Percentiles rank a stretch among this genome's conserved stretches.
Evolutionary conservation across 1,140 invertebrate genomes (phyloP).

Genomic region (Drosophila rhopaloa): DNA sequence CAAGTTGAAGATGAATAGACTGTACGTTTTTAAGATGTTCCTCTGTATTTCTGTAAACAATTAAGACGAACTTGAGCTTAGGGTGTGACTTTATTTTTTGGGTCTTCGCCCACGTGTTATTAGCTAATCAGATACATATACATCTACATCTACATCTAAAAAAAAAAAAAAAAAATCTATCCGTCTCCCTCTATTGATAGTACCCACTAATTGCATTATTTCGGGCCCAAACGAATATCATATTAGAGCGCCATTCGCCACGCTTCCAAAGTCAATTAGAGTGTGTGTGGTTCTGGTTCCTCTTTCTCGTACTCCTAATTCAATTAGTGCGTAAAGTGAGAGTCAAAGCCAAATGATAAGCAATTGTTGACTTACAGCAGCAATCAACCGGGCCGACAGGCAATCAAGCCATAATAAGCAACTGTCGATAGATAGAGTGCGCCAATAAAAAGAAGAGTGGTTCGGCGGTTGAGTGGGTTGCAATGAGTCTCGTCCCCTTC

Average conservation of each 20-base stretch:
- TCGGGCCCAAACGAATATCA: slow-evolving; percentile 38
- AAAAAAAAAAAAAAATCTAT: too few species aligned
- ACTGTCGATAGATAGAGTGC: slow-evolving; percentile 27
- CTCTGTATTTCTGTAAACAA: slow-evolving; percentile 18
- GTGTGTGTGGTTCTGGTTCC: slow-evolving; percentile 18
- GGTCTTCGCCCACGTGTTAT: slow-evolving; percentile 32
- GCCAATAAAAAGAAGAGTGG: slow-evolving; percentile 35
- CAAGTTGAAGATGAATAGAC: not conserved
- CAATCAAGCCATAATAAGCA: slow-evolving; percentile 56
- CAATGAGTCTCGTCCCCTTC: slow-evolving; percentile 8
- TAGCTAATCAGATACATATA: not conserved
- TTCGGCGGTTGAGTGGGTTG: slow-evolving; percentile 38
- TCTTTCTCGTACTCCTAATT: slow-evolving; percentile 44
- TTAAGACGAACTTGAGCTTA: slow-evolving; percentile 1
- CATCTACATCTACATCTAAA: not conserved
- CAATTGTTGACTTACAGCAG: slow-evolving; percentile 42
- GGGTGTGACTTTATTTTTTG: slow-evolving; percentile 31
- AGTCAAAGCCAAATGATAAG: slow-evolving; percentile 50
- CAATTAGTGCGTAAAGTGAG: slow-evolving; percentile 73
- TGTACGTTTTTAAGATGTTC: not conserved
- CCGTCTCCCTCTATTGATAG: slow-evolving; percentile 8
- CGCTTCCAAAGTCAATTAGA: slow-evolving; percentile 55
- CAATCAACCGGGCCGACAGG: slow-evolving; percentile 45
- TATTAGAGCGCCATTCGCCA: slow-evolving; percentile 46
- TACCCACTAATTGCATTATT: slow-evolving; percentile 52